These are phyloP conservation scores for Tachysurus vachellii DNA, from an alignment of 2,113 vertebrate species.

Conservation along the genomic window DNA sequence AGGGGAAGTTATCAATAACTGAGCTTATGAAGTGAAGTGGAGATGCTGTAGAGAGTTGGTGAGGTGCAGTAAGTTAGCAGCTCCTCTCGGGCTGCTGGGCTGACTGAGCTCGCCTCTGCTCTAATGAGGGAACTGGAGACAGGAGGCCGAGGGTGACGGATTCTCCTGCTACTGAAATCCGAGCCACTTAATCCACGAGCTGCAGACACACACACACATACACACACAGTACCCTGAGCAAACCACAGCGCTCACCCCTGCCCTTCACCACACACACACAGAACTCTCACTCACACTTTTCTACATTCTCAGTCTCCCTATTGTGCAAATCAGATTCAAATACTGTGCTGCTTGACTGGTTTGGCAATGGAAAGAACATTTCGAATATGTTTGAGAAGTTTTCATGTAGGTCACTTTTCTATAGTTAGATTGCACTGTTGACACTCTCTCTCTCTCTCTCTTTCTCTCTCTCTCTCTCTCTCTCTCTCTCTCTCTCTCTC, in stretches of 20 bases:
- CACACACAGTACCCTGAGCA: constrained; percentile 34
- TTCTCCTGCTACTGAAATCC: constrained; percentile 20
- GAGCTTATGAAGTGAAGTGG: constrained; percentile 28
- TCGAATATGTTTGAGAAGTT: constrained; percentile 36
- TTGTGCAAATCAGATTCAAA: constrained; percentile 45
- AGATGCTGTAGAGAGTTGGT: constrained; percentile 43
- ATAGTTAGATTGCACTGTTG: not conserved
- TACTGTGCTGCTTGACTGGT: constrained; percentile 27
- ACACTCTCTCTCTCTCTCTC: not conserved
- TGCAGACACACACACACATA: constrained; percentile 28
- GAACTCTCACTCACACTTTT: constrained; percentile 57
- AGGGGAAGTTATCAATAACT: constrained; percentile 25
- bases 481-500: constrained; percentile 43
- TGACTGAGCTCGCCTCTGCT: constrained; percentile 43
- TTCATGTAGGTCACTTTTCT: constrained; percentile 39
- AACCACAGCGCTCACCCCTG: constrained; percentile 42
- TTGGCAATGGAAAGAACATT: constrained; percentile 34
- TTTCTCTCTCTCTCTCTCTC: constrained; percentile 11
- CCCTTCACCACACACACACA: constrained; percentile 58
- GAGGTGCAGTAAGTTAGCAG: constrained; percentile 26
- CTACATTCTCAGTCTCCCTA: constrained; percentile 59
- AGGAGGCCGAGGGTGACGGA: constrained; percentile 41
- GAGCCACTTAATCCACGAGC: constrained; percentile 11
- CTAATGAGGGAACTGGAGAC: constrained; percentile 54
- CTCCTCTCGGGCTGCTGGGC: constrained; percentile 35